Conservation (phyloP, 2,888 invertebrate genomes). For the Megastigmus dorsalis region DNA sequence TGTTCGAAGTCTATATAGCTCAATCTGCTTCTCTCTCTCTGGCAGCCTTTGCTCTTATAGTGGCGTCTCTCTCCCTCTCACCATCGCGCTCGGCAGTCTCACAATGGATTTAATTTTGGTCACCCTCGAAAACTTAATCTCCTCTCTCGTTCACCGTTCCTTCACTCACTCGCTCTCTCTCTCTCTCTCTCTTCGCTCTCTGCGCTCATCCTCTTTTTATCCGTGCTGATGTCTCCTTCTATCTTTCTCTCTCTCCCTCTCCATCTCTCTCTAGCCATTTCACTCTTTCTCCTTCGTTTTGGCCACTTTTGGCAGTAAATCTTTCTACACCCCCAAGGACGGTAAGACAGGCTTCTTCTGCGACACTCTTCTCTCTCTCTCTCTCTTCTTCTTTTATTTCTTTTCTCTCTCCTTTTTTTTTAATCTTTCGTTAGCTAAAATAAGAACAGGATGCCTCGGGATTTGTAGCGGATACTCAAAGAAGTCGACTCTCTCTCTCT, state of each 20-base stretch:
- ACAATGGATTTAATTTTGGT: conserved; percentile 57
- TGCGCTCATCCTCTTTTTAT: conserved; percentile 36
- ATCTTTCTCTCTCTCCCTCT: conserved; percentile 16
- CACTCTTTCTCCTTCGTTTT: conserved; percentile 41
- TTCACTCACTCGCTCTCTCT: conserved; percentile 9
- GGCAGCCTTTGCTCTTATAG: conserved; percentile 35
- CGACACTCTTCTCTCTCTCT: conserved; percentile 42
- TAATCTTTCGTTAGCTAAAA: conserved; percentile 45
- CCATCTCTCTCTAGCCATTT: no score
- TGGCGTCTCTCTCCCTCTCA: conserved; percentile 37
- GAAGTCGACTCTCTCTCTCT: conserved; percentile 15
- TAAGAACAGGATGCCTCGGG: conserved; percentile 50
- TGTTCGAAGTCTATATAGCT: conserved; percentile 29
- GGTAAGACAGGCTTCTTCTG: conserved; percentile 53
- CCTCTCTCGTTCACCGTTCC: conserved; percentile 27
- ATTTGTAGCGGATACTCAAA: conserved; percentile 52
- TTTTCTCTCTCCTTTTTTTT: conserved; percentile 16
- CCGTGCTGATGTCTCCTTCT: conserved; percentile 30
- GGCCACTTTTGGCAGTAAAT: conserved; percentile 57
- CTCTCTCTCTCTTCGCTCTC: background rate
- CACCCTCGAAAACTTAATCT: conserved; percentile 57
- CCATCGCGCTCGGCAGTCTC: conserved; percentile 20
- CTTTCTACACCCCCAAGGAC: conserved; percentile 54
- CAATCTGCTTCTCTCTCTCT: conserved; percentile 2
- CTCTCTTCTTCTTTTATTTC: conserved; percentile 46